Base-by-base conservation (phyloP, 2,888 invertebrate genomes). In the Pyrrhia umbra region DNA sequence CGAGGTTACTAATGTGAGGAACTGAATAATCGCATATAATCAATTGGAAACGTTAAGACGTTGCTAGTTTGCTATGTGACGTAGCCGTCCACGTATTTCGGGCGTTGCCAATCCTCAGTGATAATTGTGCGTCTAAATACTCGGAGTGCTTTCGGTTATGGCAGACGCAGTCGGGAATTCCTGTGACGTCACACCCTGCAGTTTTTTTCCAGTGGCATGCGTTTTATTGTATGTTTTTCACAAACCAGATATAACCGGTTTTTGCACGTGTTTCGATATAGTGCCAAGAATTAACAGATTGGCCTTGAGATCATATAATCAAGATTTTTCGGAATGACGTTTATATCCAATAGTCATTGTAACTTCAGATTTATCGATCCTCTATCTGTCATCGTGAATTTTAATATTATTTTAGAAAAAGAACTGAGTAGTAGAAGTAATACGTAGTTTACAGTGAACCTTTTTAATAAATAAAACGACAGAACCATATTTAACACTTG, bases 51-150 rank as follows among this genome's bases (percentile, higher is more conserved):
- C 63, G 62, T 54, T 58, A 68, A 61, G 47, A 52, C 51, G 65
- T 66, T 76, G 79, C 68, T 63, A 77, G 66, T 39, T 68, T 34
- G 56, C 52, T 8, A n/a, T 30, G 63, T 76, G 77, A 72, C 77
- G 79, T 72, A 46, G 23, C 15, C 50, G 66, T 72, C 59, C 49
- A 76, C 61, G 68, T 72, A 79, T 76, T 77, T 72, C 15, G 34
- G 15, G 56, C 61, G 79, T 62, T 76, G 77, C 79, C 79, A 68
- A 72, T 64, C 55, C 50, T 79, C 49, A 39, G 23, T 40, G 47
- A 58, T 54, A 46, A 63, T 59, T 43, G 52, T 51, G 37, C 52
- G 43, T 79, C 66, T 60, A 66, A 68, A 75, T 75, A 67, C 49
- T 58, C 16, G n/a, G n/a, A 65, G 57, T 63, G 45, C 49, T 77